Evolutionary conservation across 2,113 vertebrate genomes (phyloP).

Genomic region (Tauraco erythrolophus): DNA sequence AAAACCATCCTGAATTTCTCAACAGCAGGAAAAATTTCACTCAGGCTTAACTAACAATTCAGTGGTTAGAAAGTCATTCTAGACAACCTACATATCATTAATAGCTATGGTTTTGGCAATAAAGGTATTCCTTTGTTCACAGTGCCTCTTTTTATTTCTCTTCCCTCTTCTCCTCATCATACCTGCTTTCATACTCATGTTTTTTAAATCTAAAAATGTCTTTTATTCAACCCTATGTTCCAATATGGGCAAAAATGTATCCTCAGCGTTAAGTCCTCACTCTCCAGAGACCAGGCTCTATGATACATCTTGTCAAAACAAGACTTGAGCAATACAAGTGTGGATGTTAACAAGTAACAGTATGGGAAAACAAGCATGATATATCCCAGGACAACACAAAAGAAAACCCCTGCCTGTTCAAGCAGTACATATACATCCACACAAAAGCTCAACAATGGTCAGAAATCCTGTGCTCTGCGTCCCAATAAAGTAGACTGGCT

Average conservation of each 20-base stretch:
- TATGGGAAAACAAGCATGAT: not conserved
- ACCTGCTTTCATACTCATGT: not conserved
- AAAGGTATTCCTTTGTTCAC: not conserved
- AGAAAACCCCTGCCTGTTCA: not conserved
- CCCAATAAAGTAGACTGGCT: constrained; percentile 27
- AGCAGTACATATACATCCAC: not conserved
- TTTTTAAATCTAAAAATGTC: not conserved
- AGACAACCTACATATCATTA: not conserved
- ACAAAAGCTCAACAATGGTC: not conserved
- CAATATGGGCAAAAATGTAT: not conserved
- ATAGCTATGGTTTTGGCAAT: not conserved
- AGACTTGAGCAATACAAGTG: not conserved
- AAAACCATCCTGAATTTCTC: not conserved
- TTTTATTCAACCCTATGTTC: not conserved
- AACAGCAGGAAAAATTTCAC: not conserved
- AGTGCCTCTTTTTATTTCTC: not conserved
- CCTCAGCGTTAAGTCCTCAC: not conserved
- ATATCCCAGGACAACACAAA: not conserved
- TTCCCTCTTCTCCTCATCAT: not conserved
- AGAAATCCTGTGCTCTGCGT: not conserved
- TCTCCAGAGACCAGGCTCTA: not conserved
- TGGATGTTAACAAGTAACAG: not conserved
- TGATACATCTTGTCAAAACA: not conserved
- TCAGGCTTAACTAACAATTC: not conserved
- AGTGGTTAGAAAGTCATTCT: not conserved